Evolutionary conservation across 2,113 vertebrate species (phyloP).

Genomic region (Beaufortia kweichowensis): DNA sequence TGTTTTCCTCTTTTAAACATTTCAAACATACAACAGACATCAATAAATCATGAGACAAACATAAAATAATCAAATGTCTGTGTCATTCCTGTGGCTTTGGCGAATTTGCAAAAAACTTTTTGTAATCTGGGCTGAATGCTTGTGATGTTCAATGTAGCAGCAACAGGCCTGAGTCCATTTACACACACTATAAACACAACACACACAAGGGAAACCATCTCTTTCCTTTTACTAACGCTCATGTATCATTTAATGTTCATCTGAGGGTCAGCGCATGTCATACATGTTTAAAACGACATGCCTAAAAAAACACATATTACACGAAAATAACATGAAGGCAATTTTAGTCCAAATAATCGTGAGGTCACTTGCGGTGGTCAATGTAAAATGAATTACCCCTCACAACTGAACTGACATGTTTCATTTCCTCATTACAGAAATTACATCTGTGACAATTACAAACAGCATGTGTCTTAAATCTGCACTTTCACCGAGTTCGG

Average conservation of each 20-base stretch:
- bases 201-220: neutral
- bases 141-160: neutral
- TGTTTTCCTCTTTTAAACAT: conserved; percentile 59
- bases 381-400: conserved; percentile 72
- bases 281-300: neutral
- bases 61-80: conserved; percentile 49
- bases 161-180: conserved; percentile 3
- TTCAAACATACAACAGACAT: conserved; percentile 57
- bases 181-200: neutral
- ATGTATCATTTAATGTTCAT: neutral
- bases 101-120: conserved; percentile 52
- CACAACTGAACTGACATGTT: conserved; percentile 79
- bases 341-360: conserved; percentile 13
- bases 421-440: conserved; percentile 82
- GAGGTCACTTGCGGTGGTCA: conserved; percentile 85
- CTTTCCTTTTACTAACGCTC: neutral
- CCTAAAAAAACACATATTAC: neutral
- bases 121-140: neutral
- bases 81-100: conserved; percentile 47
- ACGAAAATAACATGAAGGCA: conserved; percentile 4
- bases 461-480: neutral
- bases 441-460: conserved; percentile 73
- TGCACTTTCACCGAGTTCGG: neutral
- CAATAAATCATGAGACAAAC: conserved; percentile 70
- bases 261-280: neutral